phyloP scores from a whole-genome alignment of 2,888 invertebrate species.

The Hydropsyche betteni region DNA sequence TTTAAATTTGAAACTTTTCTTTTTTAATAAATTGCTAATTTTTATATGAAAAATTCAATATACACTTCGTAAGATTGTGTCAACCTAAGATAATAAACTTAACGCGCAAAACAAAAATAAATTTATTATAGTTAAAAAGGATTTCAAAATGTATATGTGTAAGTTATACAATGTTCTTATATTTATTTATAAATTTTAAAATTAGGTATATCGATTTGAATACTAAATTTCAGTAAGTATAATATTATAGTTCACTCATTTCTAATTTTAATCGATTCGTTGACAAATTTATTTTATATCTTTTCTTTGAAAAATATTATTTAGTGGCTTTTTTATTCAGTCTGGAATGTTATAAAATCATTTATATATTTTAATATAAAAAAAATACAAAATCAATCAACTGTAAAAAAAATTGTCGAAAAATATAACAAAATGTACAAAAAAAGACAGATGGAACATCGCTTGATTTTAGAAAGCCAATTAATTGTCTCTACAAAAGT shows the following conservation, averaged over 20 bases:
- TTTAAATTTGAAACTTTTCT: conserved; percentile 1
- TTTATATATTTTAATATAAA: conserved; percentile 16
- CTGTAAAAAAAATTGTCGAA: not conserved
- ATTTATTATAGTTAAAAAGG: not conserved
- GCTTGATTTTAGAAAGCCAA: conserved; percentile 11
- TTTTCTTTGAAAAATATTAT: not conserved
- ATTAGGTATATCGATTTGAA: not conserved
- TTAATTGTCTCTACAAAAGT: not conserved
- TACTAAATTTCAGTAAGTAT: not conserved
- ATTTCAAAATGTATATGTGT: not conserved
- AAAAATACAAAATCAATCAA: not conserved
- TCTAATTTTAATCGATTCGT: too few species aligned
- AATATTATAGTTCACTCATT: too few species aligned
- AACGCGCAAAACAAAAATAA: conserved; percentile 15
- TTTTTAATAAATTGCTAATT: conserved; percentile 5
- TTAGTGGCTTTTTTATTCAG: not conserved
- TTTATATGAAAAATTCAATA: not conserved
- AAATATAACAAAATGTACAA: not conserved
- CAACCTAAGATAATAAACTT: conserved; percentile 20
- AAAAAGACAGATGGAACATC: not conserved
- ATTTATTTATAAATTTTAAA: too few species aligned
- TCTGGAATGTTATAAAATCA: not conserved
- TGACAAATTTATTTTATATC: not conserved
- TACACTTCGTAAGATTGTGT: not conserved
- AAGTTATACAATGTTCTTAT: not conserved